Base-by-base conservation (phyloP, 2,113 vertebrate genomes). In the Melozone crissalis region DNA sequence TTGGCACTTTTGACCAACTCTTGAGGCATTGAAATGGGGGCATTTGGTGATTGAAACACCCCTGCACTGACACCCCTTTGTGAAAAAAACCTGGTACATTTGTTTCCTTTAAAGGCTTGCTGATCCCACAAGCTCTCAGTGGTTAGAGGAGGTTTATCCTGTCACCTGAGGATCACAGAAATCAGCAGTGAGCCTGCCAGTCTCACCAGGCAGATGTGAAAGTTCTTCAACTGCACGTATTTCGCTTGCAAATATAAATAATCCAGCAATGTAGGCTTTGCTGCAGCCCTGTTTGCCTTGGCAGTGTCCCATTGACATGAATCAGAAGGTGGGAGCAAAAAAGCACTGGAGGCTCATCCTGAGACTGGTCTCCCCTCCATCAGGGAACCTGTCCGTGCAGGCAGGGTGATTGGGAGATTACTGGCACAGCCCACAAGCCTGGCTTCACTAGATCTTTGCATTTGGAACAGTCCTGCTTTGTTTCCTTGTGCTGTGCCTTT, bases 201-300 rank as follows among this genome's bases (percentile, higher is more conserved):
- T 52, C 59, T 54, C 46, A 67, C 51, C 18, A 59, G 73, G 33
- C 35, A 93, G 49, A 75, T 51, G 55, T 7, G 10, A 74, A 77
- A 89, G 22, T 28, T 91, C 58, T 89, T 79, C 30, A 67, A 3
- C 31, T 82, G 61, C 5, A 0, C 3, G 23, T 87, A 51, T 65
- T 92, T 89, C 7, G 3, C 73, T 89, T 81, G 57, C 74, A 58
- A 39, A 57, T 78, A 35, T 15, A 62, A 63, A 55, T 81, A 67
- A 94, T 62, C 47, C 58, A 65, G 44, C 73, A 73, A 37, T 1
- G 2, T 65, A 89, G 43, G 37, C 93, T 86, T 93, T 7, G 1
- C 78, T 93, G 95, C 82, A 91, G 76, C 65, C n/a, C 51, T 82
- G 35, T 94, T 96, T 95, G 89, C 80, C 63, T 95, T 93, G 81